These are phyloP conservation scores for Maconellicoccus hirsutus DNA, from an alignment of 1,140 invertebrate species.

Conservation along the genomic window DNA sequence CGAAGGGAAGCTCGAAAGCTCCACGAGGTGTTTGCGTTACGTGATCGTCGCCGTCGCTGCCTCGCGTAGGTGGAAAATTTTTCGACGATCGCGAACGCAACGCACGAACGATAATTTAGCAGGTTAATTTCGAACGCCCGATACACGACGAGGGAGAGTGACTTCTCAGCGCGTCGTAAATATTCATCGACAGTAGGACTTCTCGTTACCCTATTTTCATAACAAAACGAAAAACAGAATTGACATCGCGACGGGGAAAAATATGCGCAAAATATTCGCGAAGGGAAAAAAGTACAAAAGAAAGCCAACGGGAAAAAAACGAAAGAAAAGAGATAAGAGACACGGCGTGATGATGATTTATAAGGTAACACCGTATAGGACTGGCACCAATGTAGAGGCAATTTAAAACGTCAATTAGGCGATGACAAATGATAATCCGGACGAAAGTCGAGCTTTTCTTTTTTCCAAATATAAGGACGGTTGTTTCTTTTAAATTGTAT, in stretches of 20 bases:
- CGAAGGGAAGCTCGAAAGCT: no score
- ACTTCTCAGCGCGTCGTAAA: not conserved
- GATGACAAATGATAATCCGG: not conserved
- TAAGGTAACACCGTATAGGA: not conserved
- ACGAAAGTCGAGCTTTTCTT: not conserved
- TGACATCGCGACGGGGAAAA: not conserved
- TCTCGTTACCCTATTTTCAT: not conserved
- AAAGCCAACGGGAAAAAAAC: no score
- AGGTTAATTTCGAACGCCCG: no score
- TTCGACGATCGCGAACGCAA: no score
- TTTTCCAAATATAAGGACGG: not conserved
- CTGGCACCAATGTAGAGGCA: not conserved
- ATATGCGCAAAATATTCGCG: not conserved
- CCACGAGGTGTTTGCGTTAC: no score
- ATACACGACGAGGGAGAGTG: no score
- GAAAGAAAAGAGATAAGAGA: no score
- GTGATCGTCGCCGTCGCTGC: no score
- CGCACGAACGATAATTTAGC: no score
- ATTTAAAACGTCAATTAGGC: conserved; percentile 3
- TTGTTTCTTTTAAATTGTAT: conserved; percentile 6
- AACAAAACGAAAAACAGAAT: not conserved
- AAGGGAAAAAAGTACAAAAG: not conserved
- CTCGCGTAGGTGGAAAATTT: no score
- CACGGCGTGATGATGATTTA: not conserved
- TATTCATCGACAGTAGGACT: not conserved